Conservation (phyloP, 2,888 invertebrate genomes). For the Odontocerum albicorne region DNA sequence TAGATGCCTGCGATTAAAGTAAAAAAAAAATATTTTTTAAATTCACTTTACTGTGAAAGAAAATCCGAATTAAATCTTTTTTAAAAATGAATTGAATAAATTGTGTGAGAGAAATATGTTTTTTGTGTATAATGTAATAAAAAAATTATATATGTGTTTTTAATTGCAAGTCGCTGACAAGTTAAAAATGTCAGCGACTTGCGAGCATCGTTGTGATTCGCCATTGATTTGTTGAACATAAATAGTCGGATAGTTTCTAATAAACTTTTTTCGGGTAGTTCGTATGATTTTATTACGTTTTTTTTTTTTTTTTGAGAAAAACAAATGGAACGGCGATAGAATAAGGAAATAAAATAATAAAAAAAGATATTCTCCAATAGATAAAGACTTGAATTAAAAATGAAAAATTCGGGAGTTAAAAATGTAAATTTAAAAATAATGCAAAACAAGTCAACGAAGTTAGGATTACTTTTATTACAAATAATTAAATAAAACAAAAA, state of each 20-base stretch:
- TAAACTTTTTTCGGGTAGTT: background rate
- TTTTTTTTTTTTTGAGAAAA: background rate
- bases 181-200: too few species aligned
- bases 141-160: too few species aligned
- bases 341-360: constrained; percentile 8
- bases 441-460: constrained; percentile 29
- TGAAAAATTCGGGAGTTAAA: constrained; percentile 12
- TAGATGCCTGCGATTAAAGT: too few species aligned
- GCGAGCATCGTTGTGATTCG: too few species aligned
- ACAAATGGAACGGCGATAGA: background rate
- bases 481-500: constrained; percentile 6
- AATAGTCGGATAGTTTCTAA: background rate
- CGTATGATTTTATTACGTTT: background rate
- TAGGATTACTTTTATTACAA: constrained; percentile 28
- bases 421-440: constrained; percentile 22
- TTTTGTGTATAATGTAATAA: too few species aligned
- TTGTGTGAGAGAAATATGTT: too few species aligned
- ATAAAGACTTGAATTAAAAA: constrained; percentile 24
- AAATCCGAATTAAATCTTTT: too few species aligned
- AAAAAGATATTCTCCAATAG: constrained; percentile 17
- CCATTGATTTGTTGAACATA: background rate
- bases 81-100: too few species aligned
- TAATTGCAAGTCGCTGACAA: too few species aligned
- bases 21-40: too few species aligned
- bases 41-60: too few species aligned